phyloP scores from a whole-genome alignment of 2,113 vertebrate species.

The Cephalophus harveyi region DNA sequence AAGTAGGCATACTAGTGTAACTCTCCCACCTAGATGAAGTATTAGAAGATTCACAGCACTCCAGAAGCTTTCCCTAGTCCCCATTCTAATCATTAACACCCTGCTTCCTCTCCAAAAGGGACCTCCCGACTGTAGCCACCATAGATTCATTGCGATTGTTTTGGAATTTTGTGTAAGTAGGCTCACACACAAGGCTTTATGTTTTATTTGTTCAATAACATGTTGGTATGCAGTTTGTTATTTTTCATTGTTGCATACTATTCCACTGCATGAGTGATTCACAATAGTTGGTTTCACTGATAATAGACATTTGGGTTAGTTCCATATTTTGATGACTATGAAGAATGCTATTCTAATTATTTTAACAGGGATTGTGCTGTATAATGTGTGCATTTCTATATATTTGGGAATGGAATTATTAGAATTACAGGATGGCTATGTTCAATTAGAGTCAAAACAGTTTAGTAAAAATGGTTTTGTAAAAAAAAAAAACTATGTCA shows the following conservation, averaged over 20 bases:
- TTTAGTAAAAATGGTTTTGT: background rate
- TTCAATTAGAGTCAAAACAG: background rate
- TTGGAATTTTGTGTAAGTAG: background rate
- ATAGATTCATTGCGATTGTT: background rate
- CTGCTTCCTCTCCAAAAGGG: background rate
- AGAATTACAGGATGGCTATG: background rate
- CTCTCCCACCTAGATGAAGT: background rate
- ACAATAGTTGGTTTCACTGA: background rate
- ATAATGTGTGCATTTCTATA: background rate
- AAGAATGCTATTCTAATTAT: background rate
- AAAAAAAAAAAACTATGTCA: accelerated
- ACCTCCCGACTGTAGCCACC: background rate
- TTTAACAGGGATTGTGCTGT: background rate
- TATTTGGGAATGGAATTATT: background rate
- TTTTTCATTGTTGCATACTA: background rate
- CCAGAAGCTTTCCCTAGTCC: background rate
- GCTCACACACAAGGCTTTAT: background rate
- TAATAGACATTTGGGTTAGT: background rate
- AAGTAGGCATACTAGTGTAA: background rate
- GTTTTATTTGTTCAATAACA: background rate
- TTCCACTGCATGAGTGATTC: background rate
- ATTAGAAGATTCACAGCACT: background rate
- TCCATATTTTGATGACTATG: background rate
- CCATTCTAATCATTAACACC: background rate
- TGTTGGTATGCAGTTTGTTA: background rate